Evolutionary conservation across 1,140 invertebrate species (phyloP).

Genomic region (Aradophagus sp.): DNA sequence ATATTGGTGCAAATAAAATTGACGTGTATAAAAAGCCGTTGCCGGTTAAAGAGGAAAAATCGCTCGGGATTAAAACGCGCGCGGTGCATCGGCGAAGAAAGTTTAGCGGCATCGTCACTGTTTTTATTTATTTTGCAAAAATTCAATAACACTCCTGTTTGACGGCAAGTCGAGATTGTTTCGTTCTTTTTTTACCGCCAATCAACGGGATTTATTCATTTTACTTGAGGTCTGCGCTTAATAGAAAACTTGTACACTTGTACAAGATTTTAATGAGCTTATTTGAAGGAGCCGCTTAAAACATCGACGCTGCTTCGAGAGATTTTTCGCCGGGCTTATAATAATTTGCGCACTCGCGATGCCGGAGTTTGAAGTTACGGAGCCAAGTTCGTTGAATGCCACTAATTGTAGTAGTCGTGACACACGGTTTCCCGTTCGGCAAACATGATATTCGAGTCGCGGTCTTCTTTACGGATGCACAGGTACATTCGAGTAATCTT

Average conservation of each 20-base stretch:
- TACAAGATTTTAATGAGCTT: conserved; percentile 54
- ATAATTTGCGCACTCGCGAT: conserved; percentile 41
- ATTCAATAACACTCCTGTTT: conserved; percentile 36
- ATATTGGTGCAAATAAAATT: conserved; percentile 24
- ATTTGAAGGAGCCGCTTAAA: conserved; percentile 44
- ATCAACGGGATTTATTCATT: conserved; percentile 47
- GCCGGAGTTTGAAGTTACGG: conserved; percentile 38
- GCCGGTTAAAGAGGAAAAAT: conserved; percentile 16
- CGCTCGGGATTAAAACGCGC: conserved; percentile 17
- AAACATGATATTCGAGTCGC: too few species aligned
- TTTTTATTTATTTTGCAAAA: conserved; percentile 48
- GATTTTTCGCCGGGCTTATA: conserved; percentile 36
- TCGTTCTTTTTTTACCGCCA: conserved; percentile 26
- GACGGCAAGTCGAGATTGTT: conserved; percentile 30
- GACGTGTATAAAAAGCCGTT: conserved; percentile 6
- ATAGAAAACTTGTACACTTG: conserved; percentile 53
- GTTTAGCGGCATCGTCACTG: conserved; percentile 29
- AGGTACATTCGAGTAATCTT: too few species aligned
- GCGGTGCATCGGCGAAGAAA: conserved; percentile 13
- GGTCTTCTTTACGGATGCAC: too few species aligned
- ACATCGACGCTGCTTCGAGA: conserved; percentile 39
- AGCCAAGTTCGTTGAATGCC: conserved; percentile 31
- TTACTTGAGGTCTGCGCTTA: conserved; percentile 31
- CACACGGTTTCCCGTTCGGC: too few species aligned
- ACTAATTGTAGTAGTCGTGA: too few species aligned